Evolutionary conservation across 1,140 invertebrate genomes (phyloP).

Genomic region (Drosophila seguyi): DNA sequence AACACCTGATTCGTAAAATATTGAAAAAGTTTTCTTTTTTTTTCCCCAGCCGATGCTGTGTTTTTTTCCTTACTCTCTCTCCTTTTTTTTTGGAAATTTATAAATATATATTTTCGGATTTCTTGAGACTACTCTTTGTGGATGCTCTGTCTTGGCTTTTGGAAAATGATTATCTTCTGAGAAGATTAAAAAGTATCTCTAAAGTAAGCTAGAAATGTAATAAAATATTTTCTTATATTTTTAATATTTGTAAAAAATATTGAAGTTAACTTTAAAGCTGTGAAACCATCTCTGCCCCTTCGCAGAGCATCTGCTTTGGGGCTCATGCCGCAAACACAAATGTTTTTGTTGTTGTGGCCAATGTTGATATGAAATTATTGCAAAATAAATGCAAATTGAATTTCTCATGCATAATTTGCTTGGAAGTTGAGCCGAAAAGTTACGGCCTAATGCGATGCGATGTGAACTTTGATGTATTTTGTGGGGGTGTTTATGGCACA

Average conservation of each 20-base stretch:
- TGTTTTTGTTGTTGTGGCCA: slow-evolving; percentile 54
- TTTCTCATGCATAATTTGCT: slow-evolving; percentile 83
- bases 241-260: background rate
- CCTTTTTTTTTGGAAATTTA: background rate
- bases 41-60: background rate
- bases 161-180: too few species aligned
- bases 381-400: slow-evolving; percentile 84
- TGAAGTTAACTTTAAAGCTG: background rate
- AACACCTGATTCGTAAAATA: slow-evolving; percentile 84
- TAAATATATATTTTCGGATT: background rate
- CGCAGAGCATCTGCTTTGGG: slow-evolving; percentile 48
- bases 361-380: slow-evolving; percentile 81
- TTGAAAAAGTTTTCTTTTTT: slow-evolving; percentile 76
- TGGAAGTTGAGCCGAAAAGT: slow-evolving; percentile 66
- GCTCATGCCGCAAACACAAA: slow-evolving; percentile 11
- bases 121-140: slow-evolving; percentile 23
- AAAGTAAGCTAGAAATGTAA: too few species aligned
- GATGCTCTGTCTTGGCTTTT: slow-evolving; percentile 21
- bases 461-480: slow-evolving; percentile 74
- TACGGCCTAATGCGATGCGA: slow-evolving; percentile 21
- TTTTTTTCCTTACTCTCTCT: background rate
- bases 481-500: slow-evolving; percentile 25
- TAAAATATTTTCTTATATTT: background rate
- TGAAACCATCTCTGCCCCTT: background rate
- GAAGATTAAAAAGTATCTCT: too few species aligned